Evolutionary conservation across 2,113 vertebrate genomes (phyloP).

Genomic region (Isichthys henryi): DNA sequence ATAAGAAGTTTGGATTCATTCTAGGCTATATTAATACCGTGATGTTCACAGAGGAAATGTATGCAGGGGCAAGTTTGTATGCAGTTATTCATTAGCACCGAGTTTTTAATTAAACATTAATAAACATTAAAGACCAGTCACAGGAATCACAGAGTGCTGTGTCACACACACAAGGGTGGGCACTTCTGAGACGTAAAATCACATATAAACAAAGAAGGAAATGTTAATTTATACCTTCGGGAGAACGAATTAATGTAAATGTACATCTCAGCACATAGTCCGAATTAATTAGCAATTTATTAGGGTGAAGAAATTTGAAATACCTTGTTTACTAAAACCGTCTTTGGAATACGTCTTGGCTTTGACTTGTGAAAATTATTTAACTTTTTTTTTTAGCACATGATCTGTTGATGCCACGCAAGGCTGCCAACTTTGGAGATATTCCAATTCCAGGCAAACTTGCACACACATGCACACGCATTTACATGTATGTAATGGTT

Average conservation of each 20-base stretch:
- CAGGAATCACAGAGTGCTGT: not conserved
- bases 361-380: not conserved
- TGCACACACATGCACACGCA: too few species aligned
- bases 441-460: too few species aligned
- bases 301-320: not conserved
- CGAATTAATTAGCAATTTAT: not conserved
- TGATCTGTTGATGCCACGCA: not conserved
- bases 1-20: not conserved
- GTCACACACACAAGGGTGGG: not conserved
- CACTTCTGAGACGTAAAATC: not conserved
- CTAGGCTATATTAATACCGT: not conserved
- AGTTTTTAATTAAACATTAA: not conserved
- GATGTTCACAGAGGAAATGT: not conserved
- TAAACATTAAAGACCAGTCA: not conserved
- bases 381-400: not conserved
- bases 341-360: not conserved
- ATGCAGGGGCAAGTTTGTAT: not conserved
- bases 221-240: not conserved
- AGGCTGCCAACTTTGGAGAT: not conserved
- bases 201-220: not conserved
- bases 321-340: slow-evolving; percentile 13
- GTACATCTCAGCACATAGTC: not conserved
- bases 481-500: too few species aligned
- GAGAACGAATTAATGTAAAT: not conserved
- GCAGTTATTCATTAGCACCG: not conserved